Percentiles rank a stretch among this genome's conserved stretches.
These are phyloP conservation scores for Latrodectus hesperus DNA, from an alignment of 2,888 invertebrate species.

Conservation along the genomic window DNA sequence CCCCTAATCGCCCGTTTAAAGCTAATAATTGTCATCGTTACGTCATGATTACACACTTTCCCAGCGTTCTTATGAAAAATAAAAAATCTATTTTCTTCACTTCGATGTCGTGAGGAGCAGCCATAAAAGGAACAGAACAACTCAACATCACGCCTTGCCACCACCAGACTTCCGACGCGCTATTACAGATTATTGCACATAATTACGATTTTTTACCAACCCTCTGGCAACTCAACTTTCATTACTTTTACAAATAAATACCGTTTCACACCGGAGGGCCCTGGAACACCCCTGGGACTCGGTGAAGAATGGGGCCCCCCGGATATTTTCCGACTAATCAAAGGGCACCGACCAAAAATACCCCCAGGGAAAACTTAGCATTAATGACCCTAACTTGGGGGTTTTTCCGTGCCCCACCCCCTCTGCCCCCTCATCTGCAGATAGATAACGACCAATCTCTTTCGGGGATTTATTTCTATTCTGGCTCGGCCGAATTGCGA, in stretches of 20 bases:
- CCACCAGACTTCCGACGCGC: no score
- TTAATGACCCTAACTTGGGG: slow-evolving; percentile 45
- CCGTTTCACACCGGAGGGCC: slow-evolving; percentile 6
- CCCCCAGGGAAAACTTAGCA: slow-evolving; percentile 40
- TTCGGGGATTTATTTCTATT: neutral
- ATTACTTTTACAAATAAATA: slow-evolving; percentile 52
- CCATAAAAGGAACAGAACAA: no score
- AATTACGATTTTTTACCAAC: neutral
- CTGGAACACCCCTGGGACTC: slow-evolving; percentile 5
- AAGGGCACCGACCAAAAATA: slow-evolving; percentile 44
- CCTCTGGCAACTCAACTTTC: slow-evolving; percentile 13
- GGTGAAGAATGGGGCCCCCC: slow-evolving; percentile 44
- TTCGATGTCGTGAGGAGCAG: no score
- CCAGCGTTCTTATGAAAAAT: no score
- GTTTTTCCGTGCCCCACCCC: neutral
- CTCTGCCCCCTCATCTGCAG: slow-evolving; percentile 12
- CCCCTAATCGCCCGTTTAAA: no score
- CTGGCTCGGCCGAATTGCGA: neutral
- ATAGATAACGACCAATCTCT: slow-evolving; percentile 31
- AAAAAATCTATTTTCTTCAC: no score
- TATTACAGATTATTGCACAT: neutral
- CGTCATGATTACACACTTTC: no score
- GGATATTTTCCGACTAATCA: slow-evolving; percentile 51
- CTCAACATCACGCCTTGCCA: no score
- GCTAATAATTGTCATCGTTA: no score